Percentiles rank a stretch among this genome's conserved stretches.
Evolutionary conservation across 2,113 vertebrate genomes (phyloP).

Genomic region (Raja brachyura): DNA sequence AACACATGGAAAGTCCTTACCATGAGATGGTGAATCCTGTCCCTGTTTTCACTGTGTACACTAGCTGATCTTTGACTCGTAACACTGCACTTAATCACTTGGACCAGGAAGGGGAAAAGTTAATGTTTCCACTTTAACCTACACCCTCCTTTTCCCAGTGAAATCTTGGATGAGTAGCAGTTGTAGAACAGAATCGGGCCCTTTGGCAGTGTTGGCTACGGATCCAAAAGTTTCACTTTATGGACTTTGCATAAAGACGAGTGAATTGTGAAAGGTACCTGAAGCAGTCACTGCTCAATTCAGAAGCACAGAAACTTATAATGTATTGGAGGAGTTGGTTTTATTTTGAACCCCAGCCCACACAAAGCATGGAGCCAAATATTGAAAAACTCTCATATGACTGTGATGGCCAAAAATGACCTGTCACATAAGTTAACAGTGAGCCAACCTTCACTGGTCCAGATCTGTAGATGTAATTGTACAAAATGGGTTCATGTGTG

Average conservation of each 20-base stretch:
- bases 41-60: neutral
- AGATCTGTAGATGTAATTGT: neutral
- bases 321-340: neutral
- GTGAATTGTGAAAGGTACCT: neutral
- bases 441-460: neutral
- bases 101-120: neutral
- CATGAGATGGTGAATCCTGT: neutral
- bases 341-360: neutral
- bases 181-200: no score
- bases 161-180: neutral
- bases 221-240: neutral
- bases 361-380: neutral
- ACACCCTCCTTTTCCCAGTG: neutral
- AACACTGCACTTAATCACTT: neutral
- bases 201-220: no score
- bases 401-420: slow-evolving; percentile 15
- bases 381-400: neutral
- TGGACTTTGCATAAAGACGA: no score
- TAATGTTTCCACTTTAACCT: neutral
- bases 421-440: neutral
- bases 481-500: neutral
- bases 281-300: no score
- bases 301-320: neutral
- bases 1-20: neutral
- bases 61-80: neutral